Base-by-base conservation (phyloP, 2,797 vertebrate species). In the Craterocephalus amniculus region DNA sequence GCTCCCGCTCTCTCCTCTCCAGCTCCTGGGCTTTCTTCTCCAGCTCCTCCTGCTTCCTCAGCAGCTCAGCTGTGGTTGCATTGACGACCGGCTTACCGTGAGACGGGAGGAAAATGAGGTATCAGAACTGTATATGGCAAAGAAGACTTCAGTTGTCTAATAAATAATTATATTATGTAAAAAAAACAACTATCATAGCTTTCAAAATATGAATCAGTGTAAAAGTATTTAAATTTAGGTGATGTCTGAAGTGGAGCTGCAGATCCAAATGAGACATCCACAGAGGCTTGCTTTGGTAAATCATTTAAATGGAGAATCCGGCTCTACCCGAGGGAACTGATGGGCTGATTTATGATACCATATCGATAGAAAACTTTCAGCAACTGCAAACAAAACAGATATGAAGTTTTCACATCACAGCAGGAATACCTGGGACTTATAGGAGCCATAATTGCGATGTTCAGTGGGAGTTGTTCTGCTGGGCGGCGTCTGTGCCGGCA, bases 1-100 rank as follows among this genome's bases (percentile, higher is more conserved):
- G 94, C 80, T 98, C 97, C 62, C 96, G 83, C 84, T 99, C 98
- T 70, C 97, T 90, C 72, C 95, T 95, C 88, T 99, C 97, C 91
- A 99, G 79, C 78, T 97, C 97, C 63, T 88, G 93, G 0, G 97
- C 97, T 81, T 97, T 99, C 73, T 95, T 95, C 89, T 99, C 97
- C 67, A 99, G 94, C 86, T 99, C 98, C 87, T 98, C 97, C 89
- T 99, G 98, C 79, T 96, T 96, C 89, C 89, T 96, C 58, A 97
- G 88, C 71, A 99, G 94, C 54, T 99, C 98, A 0, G 96, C 95
- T 0, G 95, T 96, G 68, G 96, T 22, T 71, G 95, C 90, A 8
- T 79, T 92, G 16, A 93, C 93, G 2, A 75, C 87, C 20, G 90
- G 72, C 88, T 93, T 68, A 49, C 40, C 70, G 29, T 1, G 6